phyloP scores from a whole-genome alignment of 2,113 vertebrate genomes.

The Poicephalus meyeri region DNA sequence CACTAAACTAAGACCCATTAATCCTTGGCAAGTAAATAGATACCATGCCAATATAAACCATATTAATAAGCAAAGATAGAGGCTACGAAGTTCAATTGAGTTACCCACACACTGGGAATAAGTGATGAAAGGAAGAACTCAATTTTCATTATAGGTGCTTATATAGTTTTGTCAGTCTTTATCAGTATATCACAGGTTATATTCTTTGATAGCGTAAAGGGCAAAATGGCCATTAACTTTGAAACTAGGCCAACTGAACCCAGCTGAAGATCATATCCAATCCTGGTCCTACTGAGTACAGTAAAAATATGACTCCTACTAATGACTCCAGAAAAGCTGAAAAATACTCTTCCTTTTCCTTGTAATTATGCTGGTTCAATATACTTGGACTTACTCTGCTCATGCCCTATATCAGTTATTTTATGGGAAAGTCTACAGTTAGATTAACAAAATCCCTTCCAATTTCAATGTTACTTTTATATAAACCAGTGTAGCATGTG shows the following conservation, averaged over 20 bases:
- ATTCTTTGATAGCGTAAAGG: neutral
- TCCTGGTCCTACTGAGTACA: neutral
- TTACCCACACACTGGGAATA: neutral
- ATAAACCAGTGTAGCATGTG: neutral
- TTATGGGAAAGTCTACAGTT: slow-evolving; percentile 2
- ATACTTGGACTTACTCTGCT: neutral
- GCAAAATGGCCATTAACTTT: neutral
- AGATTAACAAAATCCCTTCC: slow-evolving; percentile 36
- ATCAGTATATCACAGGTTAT: neutral
- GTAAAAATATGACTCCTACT: neutral
- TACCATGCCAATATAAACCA: neutral
- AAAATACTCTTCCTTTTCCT: neutral
- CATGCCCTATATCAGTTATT: slow-evolving; percentile 4
- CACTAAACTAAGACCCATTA: neutral
- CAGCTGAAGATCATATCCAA: neutral
- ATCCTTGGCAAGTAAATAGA: neutral
- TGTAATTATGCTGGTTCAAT: neutral
- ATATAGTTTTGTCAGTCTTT: neutral
- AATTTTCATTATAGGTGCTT: neutral
- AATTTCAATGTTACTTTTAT: neutral
- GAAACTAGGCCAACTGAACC: neutral
- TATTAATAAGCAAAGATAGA: neutral
- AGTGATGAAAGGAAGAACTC: neutral
- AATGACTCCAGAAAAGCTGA: neutral
- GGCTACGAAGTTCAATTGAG: neutral